These are phyloP conservation scores for Pecten maximus DNA, from an alignment of 2,888 invertebrate species.

Conservation along the genomic window DNA sequence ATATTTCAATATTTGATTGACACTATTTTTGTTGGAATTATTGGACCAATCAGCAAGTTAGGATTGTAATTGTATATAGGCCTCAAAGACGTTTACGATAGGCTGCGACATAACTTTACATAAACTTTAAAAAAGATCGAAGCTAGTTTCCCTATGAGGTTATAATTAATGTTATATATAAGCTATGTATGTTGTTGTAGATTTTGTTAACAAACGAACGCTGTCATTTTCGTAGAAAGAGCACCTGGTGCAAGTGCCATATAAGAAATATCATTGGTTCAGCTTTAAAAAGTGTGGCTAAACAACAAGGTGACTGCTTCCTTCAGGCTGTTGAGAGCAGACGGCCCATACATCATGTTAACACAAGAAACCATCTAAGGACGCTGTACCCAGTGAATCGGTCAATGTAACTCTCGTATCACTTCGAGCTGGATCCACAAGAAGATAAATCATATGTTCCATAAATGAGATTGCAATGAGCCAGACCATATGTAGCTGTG, in stretches of 20 bases:
- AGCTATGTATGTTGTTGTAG: too few relatives aligned
- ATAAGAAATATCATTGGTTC: background rate
- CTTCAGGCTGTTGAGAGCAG: background rate
- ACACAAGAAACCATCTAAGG: background rate
- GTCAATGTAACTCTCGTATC: background rate
- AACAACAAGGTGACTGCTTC: background rate
- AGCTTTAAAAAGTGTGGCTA: background rate
- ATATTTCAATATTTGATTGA: too few relatives aligned
- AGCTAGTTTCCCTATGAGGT: too few relatives aligned
- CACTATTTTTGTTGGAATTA: too few relatives aligned
- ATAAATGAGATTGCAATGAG: slow-evolving; percentile 6
- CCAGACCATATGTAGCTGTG: background rate
- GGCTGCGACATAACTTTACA: too few relatives aligned
- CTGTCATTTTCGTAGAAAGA: background rate
- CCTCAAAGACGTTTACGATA: too few relatives aligned
- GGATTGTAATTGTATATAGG: too few relatives aligned
- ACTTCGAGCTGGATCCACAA: background rate
- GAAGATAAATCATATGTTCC: background rate
- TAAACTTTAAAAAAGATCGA: too few relatives aligned
- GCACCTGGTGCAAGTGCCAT: background rate
- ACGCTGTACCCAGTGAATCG: background rate
- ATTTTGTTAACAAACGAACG: too few relatives aligned
- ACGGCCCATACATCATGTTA: background rate
- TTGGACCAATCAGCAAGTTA: too few relatives aligned
- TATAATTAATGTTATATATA: too few relatives aligned